A percentile compares a stretch with the other conserved stretches of the same genome.
These are phyloP conservation scores for Eudemis profundana DNA, from an alignment of 2,888 invertebrate species.

Conservation along the genomic window DNA sequence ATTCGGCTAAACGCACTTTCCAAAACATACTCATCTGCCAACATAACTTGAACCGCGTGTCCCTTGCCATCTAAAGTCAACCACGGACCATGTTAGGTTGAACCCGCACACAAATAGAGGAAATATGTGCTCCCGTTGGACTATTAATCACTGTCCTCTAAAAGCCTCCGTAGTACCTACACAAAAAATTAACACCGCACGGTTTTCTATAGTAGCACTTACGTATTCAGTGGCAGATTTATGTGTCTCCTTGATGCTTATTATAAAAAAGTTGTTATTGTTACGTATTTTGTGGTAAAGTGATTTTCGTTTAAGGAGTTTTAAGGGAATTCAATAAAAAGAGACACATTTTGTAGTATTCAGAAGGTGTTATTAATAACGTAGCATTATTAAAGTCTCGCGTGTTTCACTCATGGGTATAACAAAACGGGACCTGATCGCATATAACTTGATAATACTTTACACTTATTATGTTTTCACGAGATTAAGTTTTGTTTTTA, in stretches of 20 bases:
- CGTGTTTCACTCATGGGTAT: too few species aligned
- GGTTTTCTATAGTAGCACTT: conserved; percentile 48
- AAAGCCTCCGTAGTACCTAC: conserved; percentile 73
- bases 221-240: conserved; percentile 44
- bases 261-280: conserved; percentile 24
- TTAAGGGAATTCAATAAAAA: neutral
- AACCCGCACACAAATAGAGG: conserved; percentile 53
- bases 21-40: conserved; percentile 56
- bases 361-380: too few species aligned
- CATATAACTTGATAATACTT: too few species aligned
- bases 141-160: conserved; percentile 79
- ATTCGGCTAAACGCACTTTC: conserved; percentile 55
- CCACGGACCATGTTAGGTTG: conserved; percentile 11
- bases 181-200: conserved; percentile 62
- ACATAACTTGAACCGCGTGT: conserved; percentile 48
- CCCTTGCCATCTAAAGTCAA: neutral
- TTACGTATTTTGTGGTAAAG: conserved; percentile 2
- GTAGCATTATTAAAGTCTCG: too few species aligned
- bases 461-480: too few species aligned
- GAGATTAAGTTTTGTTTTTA: too few species aligned
- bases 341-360: too few species aligned
- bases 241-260: conserved; percentile 34
- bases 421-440: too few species aligned
- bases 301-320: neutral
- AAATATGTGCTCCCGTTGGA: conserved; percentile 69